Percentiles rank a stretch among this genome's conserved stretches.
These are phyloP conservation scores for Ariolimax columbianus DNA, from an alignment of 2,888 invertebrate genomes.

Conservation along the genomic window DNA sequence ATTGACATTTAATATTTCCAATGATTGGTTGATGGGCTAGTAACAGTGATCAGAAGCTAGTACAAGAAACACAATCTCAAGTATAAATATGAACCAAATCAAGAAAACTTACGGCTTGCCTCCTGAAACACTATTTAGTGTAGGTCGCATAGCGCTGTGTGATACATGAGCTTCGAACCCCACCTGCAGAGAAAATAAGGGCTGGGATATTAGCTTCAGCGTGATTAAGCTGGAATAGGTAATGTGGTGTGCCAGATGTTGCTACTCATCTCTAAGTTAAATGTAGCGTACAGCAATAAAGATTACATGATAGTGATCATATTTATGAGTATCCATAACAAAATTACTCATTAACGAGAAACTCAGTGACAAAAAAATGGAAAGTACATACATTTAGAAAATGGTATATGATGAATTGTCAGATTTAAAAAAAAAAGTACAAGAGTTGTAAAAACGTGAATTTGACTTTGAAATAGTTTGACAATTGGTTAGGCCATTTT, in stretches of 20 bases:
- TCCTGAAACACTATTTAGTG: conserved; percentile 80
- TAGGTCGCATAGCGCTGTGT: conserved; percentile 72
- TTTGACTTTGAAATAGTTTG: too few species aligned
- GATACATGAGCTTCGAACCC: conserved; percentile 62
- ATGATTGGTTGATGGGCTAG: too few species aligned
- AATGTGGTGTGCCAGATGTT: not conserved
- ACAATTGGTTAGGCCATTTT: too few species aligned
- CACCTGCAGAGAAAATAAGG: conserved; percentile 53
- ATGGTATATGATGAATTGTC: too few species aligned
- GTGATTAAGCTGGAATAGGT: not conserved
- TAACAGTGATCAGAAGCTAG: too few species aligned
- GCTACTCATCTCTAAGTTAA: not conserved
- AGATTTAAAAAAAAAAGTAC: too few species aligned
- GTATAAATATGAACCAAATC: not conserved
- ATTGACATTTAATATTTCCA: too few species aligned
- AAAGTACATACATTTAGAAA: too few species aligned
- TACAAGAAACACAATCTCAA: not conserved
- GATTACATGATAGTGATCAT: not conserved
- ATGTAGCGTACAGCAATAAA: too few species aligned
- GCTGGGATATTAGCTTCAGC: not conserved
- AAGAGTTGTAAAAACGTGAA: too few species aligned
- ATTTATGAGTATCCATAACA: not conserved
- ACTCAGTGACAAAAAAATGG: too few species aligned
- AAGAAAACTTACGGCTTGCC: conserved; percentile 88
- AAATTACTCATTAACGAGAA: too few species aligned